Percentiles rank a stretch among this genome's conserved stretches.
Conservation (phyloP, 2,797 vertebrate species). For the Platyrinchus mystaceus region DNA sequence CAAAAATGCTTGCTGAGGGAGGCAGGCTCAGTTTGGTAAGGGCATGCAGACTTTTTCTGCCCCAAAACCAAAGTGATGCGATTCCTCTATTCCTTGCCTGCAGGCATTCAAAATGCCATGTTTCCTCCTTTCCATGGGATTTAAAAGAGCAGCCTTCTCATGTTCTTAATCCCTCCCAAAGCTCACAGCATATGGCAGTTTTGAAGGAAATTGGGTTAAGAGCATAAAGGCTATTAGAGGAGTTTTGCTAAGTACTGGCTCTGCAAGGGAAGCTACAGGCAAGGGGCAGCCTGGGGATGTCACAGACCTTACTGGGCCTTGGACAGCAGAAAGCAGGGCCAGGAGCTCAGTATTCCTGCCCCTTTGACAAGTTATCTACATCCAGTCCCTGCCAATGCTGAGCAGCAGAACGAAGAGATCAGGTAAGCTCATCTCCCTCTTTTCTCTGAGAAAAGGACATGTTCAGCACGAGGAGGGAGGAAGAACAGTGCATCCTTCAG, state of each 20-base stretch:
- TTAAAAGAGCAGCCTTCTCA: constrained; percentile 41
- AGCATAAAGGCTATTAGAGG: constrained; percentile 26
- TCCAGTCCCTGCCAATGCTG: background rate
- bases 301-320: background rate
- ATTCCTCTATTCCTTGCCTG: background rate
- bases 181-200: constrained; percentile 34
- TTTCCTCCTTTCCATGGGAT: background rate
- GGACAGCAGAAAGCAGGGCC: background rate
- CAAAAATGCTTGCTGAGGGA: background rate
- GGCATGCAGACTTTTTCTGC: background rate
- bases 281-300: background rate
- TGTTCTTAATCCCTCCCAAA: constrained; percentile 44
- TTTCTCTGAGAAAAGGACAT: background rate
- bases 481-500: background rate
- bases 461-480: background rate
- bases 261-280: background rate
- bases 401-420: background rate
- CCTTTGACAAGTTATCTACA: background rate
- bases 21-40: background rate
- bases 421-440: too few relatives aligned
- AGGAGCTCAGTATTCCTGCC: background rate
- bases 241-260: constrained; percentile 3
- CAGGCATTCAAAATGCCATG: background rate
- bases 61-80: background rate
- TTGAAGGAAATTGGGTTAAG: constrained; percentile 53